These are phyloP conservation scores for Trematocara macrostoma DNA, from an alignment of 2,113 vertebrate genomes.

Conservation along the genomic window DNA sequence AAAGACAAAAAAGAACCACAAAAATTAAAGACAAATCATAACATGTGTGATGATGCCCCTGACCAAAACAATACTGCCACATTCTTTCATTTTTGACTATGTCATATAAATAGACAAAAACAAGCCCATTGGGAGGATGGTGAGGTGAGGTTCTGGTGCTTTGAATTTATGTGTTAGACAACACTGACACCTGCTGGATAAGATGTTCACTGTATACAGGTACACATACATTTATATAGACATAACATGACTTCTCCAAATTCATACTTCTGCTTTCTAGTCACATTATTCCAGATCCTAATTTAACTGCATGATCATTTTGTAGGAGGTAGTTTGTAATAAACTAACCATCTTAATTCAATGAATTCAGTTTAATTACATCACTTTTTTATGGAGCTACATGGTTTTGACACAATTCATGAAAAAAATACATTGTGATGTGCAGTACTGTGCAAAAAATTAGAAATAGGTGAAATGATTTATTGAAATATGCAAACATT, in stretches of 20 bases:
- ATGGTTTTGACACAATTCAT: not conserved
- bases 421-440: not conserved
- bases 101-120: conserved; percentile 2
- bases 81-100: not conserved
- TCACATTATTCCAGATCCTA: not conserved
- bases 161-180: conserved; percentile 24
- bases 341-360: not conserved
- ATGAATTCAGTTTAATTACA: not conserved
- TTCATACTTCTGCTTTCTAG: not conserved
- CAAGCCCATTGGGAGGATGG: not conserved
- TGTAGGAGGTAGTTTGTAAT: not conserved
- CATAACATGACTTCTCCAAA: not conserved
- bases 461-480: not conserved
- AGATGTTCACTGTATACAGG: not conserved
- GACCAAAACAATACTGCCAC: not conserved
- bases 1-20: conserved; percentile 1
- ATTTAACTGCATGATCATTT: not conserved
- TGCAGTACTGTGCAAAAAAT: not conserved
- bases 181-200: conserved; percentile 59
- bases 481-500: not conserved
- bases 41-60: not conserved
- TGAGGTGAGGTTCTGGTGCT: not conserved
- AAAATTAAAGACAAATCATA: conserved; percentile 20
- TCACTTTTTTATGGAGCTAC: not conserved
- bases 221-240: not conserved